Evolutionary conservation across 2,888 invertebrate species (phyloP).

Genomic region (Xanthostigma xanthostigma): DNA sequence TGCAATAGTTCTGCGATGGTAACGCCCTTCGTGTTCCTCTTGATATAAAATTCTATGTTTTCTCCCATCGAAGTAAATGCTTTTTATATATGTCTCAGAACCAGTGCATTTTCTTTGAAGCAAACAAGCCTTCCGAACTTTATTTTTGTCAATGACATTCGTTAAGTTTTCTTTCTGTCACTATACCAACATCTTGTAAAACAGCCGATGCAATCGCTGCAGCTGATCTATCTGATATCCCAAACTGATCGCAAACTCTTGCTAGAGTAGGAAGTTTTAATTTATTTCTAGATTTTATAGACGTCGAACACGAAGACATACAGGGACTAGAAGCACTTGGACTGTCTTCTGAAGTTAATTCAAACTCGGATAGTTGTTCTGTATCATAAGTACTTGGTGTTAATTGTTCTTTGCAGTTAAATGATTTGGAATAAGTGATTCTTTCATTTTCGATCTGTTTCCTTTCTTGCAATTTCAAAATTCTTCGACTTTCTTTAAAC

Average conservation of each 20-base stretch:
- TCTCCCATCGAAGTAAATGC: slow-evolving; percentile 6
- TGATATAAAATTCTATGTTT: slow-evolving; percentile 2
- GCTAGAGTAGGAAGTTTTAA: too few species aligned
- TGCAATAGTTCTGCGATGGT: slow-evolving; percentile 1
- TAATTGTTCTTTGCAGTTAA: too few species aligned
- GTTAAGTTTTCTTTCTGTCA: slow-evolving; percentile 8
- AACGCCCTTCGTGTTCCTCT: neutral
- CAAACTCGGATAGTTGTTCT: too few species aligned
- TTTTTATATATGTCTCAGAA: neutral
- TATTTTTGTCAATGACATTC: slow-evolving; percentile 12
- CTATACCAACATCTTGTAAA: slow-evolving; percentile 11
- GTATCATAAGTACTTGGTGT: too few species aligned
- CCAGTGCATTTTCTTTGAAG: neutral
- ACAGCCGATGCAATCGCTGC: slow-evolving; percentile 11
- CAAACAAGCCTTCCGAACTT: slow-evolving; percentile 11
- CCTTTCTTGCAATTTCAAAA: too few species aligned
- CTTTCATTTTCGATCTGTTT: too few species aligned
- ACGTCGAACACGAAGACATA: too few species aligned
- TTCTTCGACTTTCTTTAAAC: too few species aligned
- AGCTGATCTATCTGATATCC: slow-evolving; percentile 11
- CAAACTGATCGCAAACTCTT: slow-evolving; percentile 7
- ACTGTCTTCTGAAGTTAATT: too few species aligned
- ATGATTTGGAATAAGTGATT: too few species aligned
- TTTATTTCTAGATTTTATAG: too few species aligned
- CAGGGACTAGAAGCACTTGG: too few species aligned